Evolutionary conservation across 2,113 vertebrate species (phyloP).

Genomic region (Illadopsis cleaveri): DNA sequence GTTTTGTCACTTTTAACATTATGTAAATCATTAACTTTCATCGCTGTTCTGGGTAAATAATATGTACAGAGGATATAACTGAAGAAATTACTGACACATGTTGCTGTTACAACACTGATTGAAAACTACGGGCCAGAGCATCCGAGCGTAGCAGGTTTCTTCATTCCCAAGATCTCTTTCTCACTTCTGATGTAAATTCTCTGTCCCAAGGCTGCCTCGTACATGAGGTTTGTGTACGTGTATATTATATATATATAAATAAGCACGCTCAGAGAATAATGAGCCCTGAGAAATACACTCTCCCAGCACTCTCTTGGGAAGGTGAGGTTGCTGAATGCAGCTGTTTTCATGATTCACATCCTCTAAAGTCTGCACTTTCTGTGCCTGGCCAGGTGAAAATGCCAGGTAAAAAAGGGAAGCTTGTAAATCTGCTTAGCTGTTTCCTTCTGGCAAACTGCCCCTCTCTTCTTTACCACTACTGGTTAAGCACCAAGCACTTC

Average conservation of each 20-base stretch:
- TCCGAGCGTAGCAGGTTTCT: neutral
- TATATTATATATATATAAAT: constrained; percentile 33
- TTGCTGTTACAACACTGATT: constrained; percentile 33
- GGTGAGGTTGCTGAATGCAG: neutral
- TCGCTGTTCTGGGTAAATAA: constrained; percentile 37
- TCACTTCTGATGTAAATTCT: constrained; percentile 38
- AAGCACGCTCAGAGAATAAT: constrained; percentile 13
- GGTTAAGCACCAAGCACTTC: neutral
- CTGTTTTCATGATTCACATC: constrained; percentile 56
- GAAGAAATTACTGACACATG: constrained; percentile 52
- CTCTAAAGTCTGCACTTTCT: neutral
- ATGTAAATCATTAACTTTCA: constrained; percentile 55
- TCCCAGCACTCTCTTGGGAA: constrained; percentile 33
- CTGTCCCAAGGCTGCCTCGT: neutral
- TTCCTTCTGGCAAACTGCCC: constrained; percentile 5
- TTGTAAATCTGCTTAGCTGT: constrained; percentile 28
- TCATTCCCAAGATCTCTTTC: neutral
- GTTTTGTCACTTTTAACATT: constrained; percentile 29
- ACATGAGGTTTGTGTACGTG: constrained; percentile 31
- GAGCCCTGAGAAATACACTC: constrained; percentile 10
- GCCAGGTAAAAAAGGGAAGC: neutral
- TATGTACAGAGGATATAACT: neutral
- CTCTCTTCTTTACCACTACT: neutral
- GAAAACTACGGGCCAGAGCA: constrained; percentile 25
- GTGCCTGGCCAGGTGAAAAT: constrained; percentile 24